phyloP scores from a whole-genome alignment of 2,113 vertebrate genomes.

The Promerops cafer region DNA sequence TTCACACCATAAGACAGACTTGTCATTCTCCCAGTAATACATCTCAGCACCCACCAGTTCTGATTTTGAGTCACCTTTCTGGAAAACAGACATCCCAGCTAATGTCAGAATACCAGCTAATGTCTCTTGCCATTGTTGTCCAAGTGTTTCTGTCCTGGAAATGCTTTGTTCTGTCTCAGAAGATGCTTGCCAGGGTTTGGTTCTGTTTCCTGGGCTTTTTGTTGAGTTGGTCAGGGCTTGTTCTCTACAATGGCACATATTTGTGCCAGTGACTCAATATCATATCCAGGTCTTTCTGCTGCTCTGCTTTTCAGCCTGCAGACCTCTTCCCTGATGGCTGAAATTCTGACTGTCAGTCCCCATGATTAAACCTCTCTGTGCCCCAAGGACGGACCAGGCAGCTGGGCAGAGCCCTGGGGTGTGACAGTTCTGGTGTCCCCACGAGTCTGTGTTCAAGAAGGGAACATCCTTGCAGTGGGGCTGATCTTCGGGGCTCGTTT shows the following conservation, averaged over 20 bases:
- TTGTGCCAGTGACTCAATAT: background rate
- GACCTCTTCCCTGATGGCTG: background rate
- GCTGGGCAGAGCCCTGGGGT: rapidly evolving
- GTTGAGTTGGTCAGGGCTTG: rapidly evolving
- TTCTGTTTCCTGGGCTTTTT: background rate
- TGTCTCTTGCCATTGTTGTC: background rate
- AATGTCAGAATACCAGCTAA: background rate
- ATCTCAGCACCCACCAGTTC: background rate
- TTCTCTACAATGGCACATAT: rapidly evolving
- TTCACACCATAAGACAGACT: background rate
- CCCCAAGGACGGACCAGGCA: background rate
- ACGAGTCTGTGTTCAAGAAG: rapidly evolving
- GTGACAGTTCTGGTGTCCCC: background rate
- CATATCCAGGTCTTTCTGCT: background rate
- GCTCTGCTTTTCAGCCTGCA: background rate
- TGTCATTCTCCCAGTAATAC: background rate
- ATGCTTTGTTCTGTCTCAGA: background rate
- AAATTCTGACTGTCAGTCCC: background rate
- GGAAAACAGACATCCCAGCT: background rate
- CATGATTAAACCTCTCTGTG: background rate
- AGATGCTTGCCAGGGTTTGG: background rate
- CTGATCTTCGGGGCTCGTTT: background rate
- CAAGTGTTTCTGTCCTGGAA: background rate
- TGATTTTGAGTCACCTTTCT: background rate
- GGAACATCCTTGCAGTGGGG: background rate